Evolutionary conservation across 2,113 vertebrate species (phyloP).

Genomic region (Crypturellus undulatus): DNA sequence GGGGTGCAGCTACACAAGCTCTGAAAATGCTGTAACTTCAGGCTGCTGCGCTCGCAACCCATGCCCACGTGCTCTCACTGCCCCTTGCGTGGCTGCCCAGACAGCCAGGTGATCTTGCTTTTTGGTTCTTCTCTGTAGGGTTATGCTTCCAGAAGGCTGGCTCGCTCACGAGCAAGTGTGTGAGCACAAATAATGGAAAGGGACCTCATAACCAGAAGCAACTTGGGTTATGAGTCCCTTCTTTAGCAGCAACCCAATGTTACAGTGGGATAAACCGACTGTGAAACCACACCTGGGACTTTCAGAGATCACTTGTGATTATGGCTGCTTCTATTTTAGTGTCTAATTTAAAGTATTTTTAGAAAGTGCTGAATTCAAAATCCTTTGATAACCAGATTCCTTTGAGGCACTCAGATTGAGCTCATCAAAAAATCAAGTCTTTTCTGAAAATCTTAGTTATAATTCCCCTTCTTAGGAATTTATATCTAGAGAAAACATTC

Average conservation of each 20-base stretch:
- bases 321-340: neutral
- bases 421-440: neutral
- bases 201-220: neutral
- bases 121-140: neutral
- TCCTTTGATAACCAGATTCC: neutral
- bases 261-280: neutral
- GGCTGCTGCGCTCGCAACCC: neutral
- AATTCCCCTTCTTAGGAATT: neutral
- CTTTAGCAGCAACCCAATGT: neutral
- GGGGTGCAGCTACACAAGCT: neutral
- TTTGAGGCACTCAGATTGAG: neutral
- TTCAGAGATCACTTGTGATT: neutral
- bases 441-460: neutral
- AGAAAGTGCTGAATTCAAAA: neutral
- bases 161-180: neutral
- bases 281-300: neutral
- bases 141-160: conserved; percentile 13
- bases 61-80: neutral
- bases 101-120: neutral
- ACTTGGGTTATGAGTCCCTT: neutral
- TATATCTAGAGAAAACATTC: neutral
- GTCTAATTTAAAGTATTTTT: neutral
- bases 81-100: conserved; percentile 38
- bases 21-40: neutral
- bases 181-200: neutral